Conservation (phyloP, 2,797 vertebrate genomes). For the Cottoperca gobio region DNA sequence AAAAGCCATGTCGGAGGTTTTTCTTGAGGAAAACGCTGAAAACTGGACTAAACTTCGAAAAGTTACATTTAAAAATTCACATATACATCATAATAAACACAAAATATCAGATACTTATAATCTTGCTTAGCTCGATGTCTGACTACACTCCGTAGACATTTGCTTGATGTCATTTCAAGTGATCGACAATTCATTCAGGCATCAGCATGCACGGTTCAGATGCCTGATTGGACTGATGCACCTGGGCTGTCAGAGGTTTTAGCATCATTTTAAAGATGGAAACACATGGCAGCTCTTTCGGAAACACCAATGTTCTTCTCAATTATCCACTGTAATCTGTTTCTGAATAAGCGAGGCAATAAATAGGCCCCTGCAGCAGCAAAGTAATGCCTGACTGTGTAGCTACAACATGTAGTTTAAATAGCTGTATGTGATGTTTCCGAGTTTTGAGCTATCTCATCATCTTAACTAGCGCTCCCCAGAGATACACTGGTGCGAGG, state of each 20-base stretch:
- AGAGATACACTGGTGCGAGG: too few relatives aligned
- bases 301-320: not conserved
- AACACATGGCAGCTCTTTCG: not conserved
- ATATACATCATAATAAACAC: not conserved
- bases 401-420: not conserved
- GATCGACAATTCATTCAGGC: slow-evolving; percentile 13
- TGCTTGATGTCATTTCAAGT: not conserved
- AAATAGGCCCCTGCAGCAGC: not conserved
- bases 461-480: not conserved
- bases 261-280: slow-evolving; percentile 1
- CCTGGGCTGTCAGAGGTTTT: not conserved
- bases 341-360: not conserved
- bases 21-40: not conserved
- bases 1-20: not conserved
- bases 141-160: not conserved
- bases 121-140: not conserved
- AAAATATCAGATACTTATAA: not conserved
- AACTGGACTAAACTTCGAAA: slow-evolving; percentile 16
- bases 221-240: slow-evolving; percentile 6
- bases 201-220: slow-evolving; percentile 13
- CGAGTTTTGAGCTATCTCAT: not conserved
- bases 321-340: not conserved
- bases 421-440: not conserved
- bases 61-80: slow-evolving; percentile 11
- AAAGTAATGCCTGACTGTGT: not conserved